Base-by-base conservation (phyloP, 2,888 invertebrate species). In the Drosophila mulleri region DNA sequence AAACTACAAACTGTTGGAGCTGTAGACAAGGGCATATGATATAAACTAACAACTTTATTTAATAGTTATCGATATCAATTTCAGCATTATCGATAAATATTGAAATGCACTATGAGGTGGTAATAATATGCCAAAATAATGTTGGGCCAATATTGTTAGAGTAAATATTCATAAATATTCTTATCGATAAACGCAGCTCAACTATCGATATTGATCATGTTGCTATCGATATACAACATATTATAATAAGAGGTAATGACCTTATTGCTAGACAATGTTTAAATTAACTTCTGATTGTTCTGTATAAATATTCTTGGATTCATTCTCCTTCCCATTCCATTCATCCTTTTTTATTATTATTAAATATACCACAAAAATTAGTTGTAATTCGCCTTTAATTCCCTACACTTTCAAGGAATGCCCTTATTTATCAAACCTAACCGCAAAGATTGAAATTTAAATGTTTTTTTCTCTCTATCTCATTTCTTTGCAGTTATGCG, bases 401-500 rank as follows among this genome's bases (percentile, higher is more conserved):
- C 14, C 3, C 3, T 16, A 7, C 39, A 12, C 16, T 39, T 37
- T n/a, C 8, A 16, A 39, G 39, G 14, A n/a, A 39, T 39, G 42
- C 14, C 4, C 8, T 6, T 32, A n/a, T 11, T 18, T 14, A 11
- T 14, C 9, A 26, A 54, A 41, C n/a, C 35, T 7, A 54, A 54
- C 41, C 41, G 16, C 54, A 54, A 29, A 29, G 18, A 41, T 29
- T 41, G 11, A 6, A 32, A 57, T 11, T 32, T 8, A 45, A 39
- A 42, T 52, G 37, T 39, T 37, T 18, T 7, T 68, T 76, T 39
- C 52, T 58, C 65, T 66, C 56, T 72, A 6, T 23, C 75, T 50
- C 35, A 48, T 75, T 56, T 72, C 64, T 14, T 91, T 92, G 58
- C 91, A 92, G 91, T 90, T 91, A 89, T 92, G 78, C 91, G 90